Conservation (phyloP, 2,113 vertebrate genomes). For the Aphyosemion australe region DNA sequence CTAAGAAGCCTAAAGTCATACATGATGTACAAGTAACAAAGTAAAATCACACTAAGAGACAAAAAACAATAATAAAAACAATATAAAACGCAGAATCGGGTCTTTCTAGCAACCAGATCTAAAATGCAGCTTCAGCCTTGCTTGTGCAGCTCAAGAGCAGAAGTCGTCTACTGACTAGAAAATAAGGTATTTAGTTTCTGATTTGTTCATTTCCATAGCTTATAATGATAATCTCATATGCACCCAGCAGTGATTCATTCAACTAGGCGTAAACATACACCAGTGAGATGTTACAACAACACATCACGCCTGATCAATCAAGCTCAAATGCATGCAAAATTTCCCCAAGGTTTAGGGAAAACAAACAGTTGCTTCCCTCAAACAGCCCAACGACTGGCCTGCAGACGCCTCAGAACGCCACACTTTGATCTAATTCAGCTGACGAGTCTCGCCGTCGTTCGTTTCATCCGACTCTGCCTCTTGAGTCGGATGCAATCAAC, state of each 20-base stretch:
- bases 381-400: conserved; percentile 50
- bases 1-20: too few relatives aligned
- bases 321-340: conserved; percentile 69
- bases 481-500: conserved; percentile 74
- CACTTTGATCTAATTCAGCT: conserved; percentile 74
- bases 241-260: conserved; percentile 65
- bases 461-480: conserved; percentile 66
- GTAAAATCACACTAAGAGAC: too few relatives aligned
- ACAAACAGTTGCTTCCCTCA: conserved; percentile 70
- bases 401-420: conserved; percentile 57
- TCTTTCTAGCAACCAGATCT: too few relatives aligned
- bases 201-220: conserved; percentile 69
- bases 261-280: conserved; percentile 63
- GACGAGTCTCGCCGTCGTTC: conserved; percentile 75
- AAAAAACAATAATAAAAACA: too few relatives aligned
- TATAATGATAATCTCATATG: conserved; percentile 67
- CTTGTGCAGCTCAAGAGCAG: neutral
- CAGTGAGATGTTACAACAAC: conserved; percentile 67
- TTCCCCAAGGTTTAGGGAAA: conserved; percentile 75
- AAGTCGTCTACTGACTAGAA: conserved; percentile 49
- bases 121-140: too few relatives aligned
- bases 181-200: conserved; percentile 44
- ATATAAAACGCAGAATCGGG: too few relatives aligned
- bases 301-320: conserved; percentile 74
- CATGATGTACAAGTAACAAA: too few relatives aligned